phyloP scores from a whole-genome alignment of 2,113 vertebrate species.

The Microtus pennsylvanicus region DNA sequence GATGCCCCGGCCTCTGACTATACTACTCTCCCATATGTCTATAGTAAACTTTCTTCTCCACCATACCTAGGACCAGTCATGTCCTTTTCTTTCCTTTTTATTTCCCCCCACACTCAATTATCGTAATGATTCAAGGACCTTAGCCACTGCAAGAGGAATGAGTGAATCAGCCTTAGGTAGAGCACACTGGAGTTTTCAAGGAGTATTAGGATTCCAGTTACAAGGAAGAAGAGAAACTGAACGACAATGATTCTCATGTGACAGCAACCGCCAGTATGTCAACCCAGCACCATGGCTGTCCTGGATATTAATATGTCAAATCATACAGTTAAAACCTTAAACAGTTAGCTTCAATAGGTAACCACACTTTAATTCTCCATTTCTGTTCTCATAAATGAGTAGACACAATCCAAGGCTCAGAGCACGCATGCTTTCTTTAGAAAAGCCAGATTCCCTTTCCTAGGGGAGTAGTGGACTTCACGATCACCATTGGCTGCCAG shows the following conservation, averaged over 20 bases:
- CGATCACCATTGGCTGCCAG: neutral
- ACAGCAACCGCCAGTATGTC: neutral
- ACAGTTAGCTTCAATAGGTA: neutral
- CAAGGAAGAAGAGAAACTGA: neutral
- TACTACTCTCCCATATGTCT: neutral
- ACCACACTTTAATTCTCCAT: neutral
- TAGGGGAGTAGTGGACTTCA: neutral
- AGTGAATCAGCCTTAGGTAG: neutral
- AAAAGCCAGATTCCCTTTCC: neutral
- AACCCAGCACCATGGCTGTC: too few species aligned
- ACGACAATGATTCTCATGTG: neutral
- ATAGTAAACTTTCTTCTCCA: neutral
- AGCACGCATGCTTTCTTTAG: neutral
- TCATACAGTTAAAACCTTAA: neutral
- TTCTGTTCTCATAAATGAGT: neutral
- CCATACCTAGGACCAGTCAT: neutral
- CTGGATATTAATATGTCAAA: neutral
- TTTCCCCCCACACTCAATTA: neutral
- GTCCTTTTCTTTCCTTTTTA: neutral
- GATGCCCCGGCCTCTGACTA: neutral
- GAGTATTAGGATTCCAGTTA: neutral
- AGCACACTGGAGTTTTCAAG: neutral
- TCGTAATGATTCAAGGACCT: neutral
- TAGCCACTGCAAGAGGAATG: neutral
- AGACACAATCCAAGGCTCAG: neutral